phyloP scores from a whole-genome alignment of 2,797 vertebrate species.

The Apogon hyalosoma region DNA sequence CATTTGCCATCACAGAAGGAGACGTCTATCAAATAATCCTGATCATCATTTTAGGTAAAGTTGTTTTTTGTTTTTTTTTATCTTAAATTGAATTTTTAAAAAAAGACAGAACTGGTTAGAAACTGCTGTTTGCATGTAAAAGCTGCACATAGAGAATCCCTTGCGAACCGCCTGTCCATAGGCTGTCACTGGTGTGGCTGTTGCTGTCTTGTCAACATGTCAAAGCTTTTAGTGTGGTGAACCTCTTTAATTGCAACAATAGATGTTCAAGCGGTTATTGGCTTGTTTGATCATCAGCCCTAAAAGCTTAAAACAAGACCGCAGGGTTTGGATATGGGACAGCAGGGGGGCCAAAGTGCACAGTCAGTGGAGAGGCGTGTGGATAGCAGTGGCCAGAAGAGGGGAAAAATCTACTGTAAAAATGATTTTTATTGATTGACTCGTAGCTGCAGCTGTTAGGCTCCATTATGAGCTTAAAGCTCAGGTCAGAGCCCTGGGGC shows the following conservation, averaged over 20 bases:
- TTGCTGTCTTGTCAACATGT: slow-evolving; percentile 57
- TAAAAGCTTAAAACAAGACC: slow-evolving; percentile 84
- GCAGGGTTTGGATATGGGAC: slow-evolving; percentile 74
- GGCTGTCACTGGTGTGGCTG: slow-evolving; percentile 36
- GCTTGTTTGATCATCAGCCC: slow-evolving; percentile 66
- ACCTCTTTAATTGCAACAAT: slow-evolving; percentile 74
- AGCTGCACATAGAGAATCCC: neutral
- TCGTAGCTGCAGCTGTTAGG: slow-evolving; percentile 81
- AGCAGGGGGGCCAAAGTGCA: slow-evolving; percentile 44
- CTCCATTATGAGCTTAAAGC: slow-evolving; percentile 79
- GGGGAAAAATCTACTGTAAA: slow-evolving; percentile 72
- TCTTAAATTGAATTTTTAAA: neutral
- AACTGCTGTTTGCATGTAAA: neutral
- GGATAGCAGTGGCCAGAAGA: slow-evolving; percentile 53
- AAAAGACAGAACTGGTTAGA: neutral
- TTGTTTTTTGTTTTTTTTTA: too few species aligned
- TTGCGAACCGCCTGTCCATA: neutral
- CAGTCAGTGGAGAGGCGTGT: slow-evolving; percentile 36
- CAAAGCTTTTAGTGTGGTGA: slow-evolving; percentile 76
- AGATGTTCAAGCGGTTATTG: slow-evolving; percentile 73
- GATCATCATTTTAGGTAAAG: slow-evolving; percentile 51
- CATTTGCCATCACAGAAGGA: slow-evolving; percentile 12
- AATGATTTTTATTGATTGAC: slow-evolving; percentile 85
- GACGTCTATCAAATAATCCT: neutral
- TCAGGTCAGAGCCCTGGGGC: slow-evolving; percentile 69